Base-by-base conservation (phyloP, 2,797 vertebrate genomes). In the Triplophysa bombifrons region DNA sequence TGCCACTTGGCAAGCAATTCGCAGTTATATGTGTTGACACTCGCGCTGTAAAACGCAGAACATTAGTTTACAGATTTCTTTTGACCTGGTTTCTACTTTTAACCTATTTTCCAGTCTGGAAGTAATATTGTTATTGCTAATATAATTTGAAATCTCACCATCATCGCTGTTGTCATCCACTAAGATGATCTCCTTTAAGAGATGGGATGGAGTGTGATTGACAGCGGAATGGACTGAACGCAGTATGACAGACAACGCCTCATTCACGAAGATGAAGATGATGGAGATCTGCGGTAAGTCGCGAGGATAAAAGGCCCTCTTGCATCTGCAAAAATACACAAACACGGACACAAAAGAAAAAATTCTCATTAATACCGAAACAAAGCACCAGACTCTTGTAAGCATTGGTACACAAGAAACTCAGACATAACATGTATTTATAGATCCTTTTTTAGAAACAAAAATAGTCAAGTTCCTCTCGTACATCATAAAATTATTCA, bases 181-280 rank as follows among this genome's bases (percentile, higher is more conserved):
- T 5, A 99, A 91, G 86, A 99, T 98, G 80, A 99, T 96, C 83
- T 99, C 98, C 87, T 98, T 99, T 75, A 99, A 93, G 76, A 99
- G 88, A 87, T 96, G 95, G 0, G 96, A 95, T 0, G 98, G 98
- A 0, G 98, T 99, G 86, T 98, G 96, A 85, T 99, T 98, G 86
- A 98, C 95, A 0, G 97, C 97, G 0, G 97, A 97, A 92, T 99
- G 98, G 77, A 99, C 94, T 0, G 97, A 99, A 46, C 98, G 95
- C 85, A 99, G 94, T 90, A 99, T 98, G 85, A 98, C 98, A 0
- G 98, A 99, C 87, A 99, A 90, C 0, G 98, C 98, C 91, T 99
- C 98, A 0, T 99, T 98, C 86, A 98, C 96, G 0, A 99, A 99
- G 93, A 99, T 99, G 86, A 99, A 99, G 84, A 99, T 97, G 85